Percentiles rank a stretch among this genome's conserved stretches.
phyloP scores from a whole-genome alignment of 2,888 invertebrate genomes.

The Megalurothrips usitatus region DNA sequence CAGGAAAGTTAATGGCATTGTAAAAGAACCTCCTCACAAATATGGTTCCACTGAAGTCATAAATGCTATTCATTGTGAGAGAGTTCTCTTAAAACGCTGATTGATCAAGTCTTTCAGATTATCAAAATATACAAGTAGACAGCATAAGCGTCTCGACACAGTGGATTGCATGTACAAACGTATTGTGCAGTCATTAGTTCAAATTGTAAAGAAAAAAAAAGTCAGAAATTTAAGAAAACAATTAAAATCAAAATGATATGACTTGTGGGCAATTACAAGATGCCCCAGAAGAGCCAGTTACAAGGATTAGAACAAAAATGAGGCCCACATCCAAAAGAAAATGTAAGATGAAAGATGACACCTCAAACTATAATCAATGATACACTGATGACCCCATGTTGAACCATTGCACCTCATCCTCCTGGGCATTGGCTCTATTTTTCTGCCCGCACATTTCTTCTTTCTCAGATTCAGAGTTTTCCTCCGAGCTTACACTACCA shows the following conservation, averaged over 20 bases:
- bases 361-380: background rate
- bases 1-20: background rate
- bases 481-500: background rate
- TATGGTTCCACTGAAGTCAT: background rate
- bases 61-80: background rate
- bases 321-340: background rate
- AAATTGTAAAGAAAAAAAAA: background rate
- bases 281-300: background rate
- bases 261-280: background rate
- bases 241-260: background rate
- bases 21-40: background rate
- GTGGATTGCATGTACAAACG: background rate
- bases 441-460: background rate
- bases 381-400: background rate
- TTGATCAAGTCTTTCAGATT: slow-evolving; percentile 1
- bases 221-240: background rate
- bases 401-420: background rate
- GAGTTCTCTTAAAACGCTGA: background rate
- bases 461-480: background rate
- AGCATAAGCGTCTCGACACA: background rate
- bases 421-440: background rate
- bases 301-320: background rate
- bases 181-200: slow-evolving; percentile 4
- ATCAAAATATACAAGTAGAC: background rate
- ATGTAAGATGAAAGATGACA: background rate